Conservation (phyloP, 2,113 vertebrate species). For the Ceyx melanurus region DNA sequence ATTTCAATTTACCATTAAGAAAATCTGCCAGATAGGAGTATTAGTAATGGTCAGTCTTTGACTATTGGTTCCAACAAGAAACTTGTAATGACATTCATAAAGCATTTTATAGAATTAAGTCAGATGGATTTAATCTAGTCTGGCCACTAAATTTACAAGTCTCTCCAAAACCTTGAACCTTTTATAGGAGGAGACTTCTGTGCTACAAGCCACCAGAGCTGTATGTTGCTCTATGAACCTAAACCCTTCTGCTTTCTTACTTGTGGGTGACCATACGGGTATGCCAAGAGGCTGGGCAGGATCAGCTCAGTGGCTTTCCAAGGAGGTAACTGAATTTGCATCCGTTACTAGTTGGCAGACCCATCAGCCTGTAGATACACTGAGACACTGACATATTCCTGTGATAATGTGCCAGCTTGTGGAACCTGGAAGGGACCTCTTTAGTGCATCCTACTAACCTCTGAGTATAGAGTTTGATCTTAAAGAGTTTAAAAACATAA, state of each 20-base stretch:
- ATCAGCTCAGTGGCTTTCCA: not conserved
- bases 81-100: not conserved
- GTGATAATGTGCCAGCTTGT: not conserved
- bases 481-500: not conserved
- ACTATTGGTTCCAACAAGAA: not conserved
- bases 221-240: not conserved
- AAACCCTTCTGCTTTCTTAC: not conserved
- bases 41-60: not conserved
- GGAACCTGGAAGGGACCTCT: not conserved
- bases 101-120: not conserved
- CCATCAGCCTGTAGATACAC: not conserved
- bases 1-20: not conserved
- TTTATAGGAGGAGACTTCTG: not conserved
- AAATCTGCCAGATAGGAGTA: not conserved
- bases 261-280: not conserved
- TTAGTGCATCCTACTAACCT: accelerated
- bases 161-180: not conserved
- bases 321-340: not conserved
- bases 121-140: not conserved
- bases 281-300: not conserved
- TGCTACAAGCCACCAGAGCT: not conserved
- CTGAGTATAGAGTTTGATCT: not conserved
- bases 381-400: not conserved
- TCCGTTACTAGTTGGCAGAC: not conserved
- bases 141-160: not conserved